Evolutionary conservation across 1,140 invertebrate genomes (phyloP).

Genomic region (Solenopsis fugax): DNA sequence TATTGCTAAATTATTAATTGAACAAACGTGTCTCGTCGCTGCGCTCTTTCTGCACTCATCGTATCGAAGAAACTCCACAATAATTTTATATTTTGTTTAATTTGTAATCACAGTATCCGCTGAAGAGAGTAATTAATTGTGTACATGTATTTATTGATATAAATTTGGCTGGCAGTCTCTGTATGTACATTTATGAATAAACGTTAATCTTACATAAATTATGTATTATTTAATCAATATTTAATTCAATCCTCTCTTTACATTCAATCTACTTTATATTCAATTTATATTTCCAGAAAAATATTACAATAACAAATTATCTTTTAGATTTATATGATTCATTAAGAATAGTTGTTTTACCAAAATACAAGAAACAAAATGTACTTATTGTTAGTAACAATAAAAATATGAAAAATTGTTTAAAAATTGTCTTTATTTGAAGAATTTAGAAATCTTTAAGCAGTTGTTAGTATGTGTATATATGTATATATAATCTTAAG

Average conservation of each 20-base stretch:
- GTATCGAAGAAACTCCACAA: constrained; percentile 62
- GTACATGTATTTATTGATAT: constrained; percentile 84
- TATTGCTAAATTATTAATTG: constrained; percentile 7
- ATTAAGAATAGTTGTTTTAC: not conserved
- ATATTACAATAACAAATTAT: not conserved
- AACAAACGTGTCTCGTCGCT: constrained; percentile 70
- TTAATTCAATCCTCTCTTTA: not conserved
- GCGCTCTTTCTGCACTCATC: constrained; percentile 58
- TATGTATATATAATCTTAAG: not conserved
- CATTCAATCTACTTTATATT: not conserved
- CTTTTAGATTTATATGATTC: not conserved
- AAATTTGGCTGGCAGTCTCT: constrained; percentile 77
- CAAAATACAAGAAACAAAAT: not conserved
- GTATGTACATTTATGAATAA: constrained; percentile 81
- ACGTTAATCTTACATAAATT: constrained; percentile 71
- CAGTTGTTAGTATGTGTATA: not conserved
- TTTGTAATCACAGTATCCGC: constrained; percentile 76
- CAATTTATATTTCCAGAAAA: not conserved
- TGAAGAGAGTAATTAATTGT: constrained; percentile 77
- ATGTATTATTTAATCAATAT: not conserved
- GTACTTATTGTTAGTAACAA: not conserved
- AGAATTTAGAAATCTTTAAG: not conserved
- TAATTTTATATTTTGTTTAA: constrained; percentile 73
- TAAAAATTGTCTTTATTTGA: not conserved
- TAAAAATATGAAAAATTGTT: not conserved